phyloP scores from a whole-genome alignment of 2,797 vertebrate genomes.

The Echeneis naucrates region DNA sequence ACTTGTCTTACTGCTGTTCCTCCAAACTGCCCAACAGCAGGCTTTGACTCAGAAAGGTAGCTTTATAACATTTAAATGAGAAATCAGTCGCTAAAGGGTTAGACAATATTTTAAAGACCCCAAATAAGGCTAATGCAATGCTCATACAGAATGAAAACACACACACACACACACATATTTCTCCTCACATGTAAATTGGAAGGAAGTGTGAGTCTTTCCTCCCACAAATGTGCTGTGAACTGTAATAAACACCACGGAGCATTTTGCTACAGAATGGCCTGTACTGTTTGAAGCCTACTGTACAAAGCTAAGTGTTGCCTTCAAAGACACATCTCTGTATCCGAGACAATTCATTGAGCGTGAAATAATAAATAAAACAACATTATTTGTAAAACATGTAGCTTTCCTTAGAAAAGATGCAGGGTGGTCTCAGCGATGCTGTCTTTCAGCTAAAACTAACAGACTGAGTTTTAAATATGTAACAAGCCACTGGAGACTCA shows the following conservation, averaged over 20 bases:
- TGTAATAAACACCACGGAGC: neutral
- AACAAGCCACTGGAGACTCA: slow-evolving; percentile 31
- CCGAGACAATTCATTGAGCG: slow-evolving; percentile 31
- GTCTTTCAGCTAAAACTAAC: slow-evolving; percentile 32
- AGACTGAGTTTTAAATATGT: slow-evolving; percentile 60
- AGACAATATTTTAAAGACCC: slow-evolving; percentile 20
- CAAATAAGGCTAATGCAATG: slow-evolving; percentile 13
- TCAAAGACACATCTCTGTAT: slow-evolving; percentile 26
- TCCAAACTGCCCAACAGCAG: neutral
- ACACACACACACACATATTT: neutral
- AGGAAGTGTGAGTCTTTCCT: neutral
- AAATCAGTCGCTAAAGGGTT: slow-evolving; percentile 16
- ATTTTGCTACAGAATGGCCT: neutral
- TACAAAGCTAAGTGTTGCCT: neutral
- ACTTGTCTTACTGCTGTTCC: slow-evolving; percentile 4
- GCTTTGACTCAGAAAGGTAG: neutral
- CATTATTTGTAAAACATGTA: slow-evolving; percentile 43
- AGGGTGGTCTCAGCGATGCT: slow-evolving; percentile 28
- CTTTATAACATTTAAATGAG: slow-evolving; percentile 25
- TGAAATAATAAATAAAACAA: slow-evolving; percentile 48
- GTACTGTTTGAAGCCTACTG: neutral
- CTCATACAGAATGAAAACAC: neutral
- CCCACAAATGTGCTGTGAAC: too few species aligned
- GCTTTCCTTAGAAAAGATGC: slow-evolving; percentile 14
- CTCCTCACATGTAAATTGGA: neutral